These are phyloP conservation scores for Laspeyria flexula DNA, from an alignment of 2,888 invertebrate genomes.

Conservation along the genomic window DNA sequence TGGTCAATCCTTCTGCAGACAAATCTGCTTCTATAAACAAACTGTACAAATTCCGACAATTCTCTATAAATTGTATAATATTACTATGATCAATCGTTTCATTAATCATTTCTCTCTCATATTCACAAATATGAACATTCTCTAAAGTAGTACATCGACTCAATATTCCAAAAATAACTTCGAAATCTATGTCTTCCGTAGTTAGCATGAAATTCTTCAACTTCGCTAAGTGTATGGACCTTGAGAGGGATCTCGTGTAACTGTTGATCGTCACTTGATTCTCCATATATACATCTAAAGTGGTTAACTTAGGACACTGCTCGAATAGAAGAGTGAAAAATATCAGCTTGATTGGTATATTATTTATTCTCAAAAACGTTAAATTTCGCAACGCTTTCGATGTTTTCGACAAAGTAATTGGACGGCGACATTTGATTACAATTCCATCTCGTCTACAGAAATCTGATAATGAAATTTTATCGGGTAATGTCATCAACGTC, in stretches of 20 bases:
- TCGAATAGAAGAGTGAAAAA: constrained; percentile 51
- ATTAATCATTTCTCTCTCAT: constrained; percentile 40
- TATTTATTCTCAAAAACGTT: constrained; percentile 51
- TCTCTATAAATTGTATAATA: constrained; percentile 41
- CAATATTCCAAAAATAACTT: constrained; percentile 46
- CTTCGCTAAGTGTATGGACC: constrained; percentile 42
- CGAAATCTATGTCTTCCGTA: constrained; percentile 54
- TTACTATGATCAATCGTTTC: constrained; percentile 21
- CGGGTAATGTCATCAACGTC: constrained; percentile 42
- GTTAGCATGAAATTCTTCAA: constrained; percentile 55
- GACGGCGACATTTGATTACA: constrained; percentile 35
- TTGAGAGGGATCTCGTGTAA: constrained; percentile 41
- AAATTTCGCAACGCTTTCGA: constrained; percentile 41
- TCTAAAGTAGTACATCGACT: constrained; percentile 49
- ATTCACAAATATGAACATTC: constrained; percentile 58
- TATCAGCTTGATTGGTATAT: constrained; percentile 45
- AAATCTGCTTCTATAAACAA: constrained; percentile 57
- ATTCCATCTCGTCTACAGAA: constrained; percentile 51
- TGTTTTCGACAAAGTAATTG: constrained; percentile 41
- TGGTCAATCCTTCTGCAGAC: constrained; percentile 45
- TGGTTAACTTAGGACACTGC: constrained; percentile 44
- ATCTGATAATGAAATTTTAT: constrained; percentile 52
- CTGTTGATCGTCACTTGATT: constrained; percentile 38
- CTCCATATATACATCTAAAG: constrained; percentile 53
- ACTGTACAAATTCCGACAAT: constrained; percentile 52